Conservation (phyloP, 2,888 invertebrate species). For the Galeruca laticollis region DNA sequence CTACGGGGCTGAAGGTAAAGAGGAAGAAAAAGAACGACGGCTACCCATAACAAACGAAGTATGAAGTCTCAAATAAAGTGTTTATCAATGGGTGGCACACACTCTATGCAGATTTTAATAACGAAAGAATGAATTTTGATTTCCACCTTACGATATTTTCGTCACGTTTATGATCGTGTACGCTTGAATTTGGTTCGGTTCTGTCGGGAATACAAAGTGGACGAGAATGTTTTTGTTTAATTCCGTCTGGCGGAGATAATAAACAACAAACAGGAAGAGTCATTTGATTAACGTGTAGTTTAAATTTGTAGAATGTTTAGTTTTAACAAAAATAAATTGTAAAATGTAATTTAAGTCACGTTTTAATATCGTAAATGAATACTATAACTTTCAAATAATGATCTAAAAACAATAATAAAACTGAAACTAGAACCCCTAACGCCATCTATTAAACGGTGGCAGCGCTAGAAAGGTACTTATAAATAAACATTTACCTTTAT, state of each 20-base stretch:
- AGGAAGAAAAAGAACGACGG: conserved; percentile 41
- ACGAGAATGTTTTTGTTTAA: conserved; percentile 23
- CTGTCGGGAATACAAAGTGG: conserved; percentile 18
- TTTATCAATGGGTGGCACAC: conserved; percentile 59
- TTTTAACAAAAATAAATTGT: too few species aligned
- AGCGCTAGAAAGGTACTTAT: too few species aligned
- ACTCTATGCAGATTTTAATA: conserved; percentile 63
- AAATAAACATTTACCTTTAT: conserved; percentile 55
- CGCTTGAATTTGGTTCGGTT: conserved; percentile 30
- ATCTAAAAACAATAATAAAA: too few species aligned
- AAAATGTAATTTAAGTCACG: too few species aligned
- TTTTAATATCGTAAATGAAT: too few species aligned
- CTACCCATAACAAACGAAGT: conserved; percentile 39
- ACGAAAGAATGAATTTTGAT: conserved; percentile 67
- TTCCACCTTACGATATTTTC: conserved; percentile 58
- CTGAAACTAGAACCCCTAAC: not conserved
- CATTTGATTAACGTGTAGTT: too few species aligned
- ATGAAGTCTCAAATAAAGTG: conserved; percentile 56
- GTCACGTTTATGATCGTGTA: conserved; percentile 59
- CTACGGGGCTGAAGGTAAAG: conserved; percentile 36
- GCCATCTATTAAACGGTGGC: too few species aligned
- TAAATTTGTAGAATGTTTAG: too few species aligned
- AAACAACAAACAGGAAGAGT: too few species aligned
- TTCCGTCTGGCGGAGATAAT: too few species aligned
- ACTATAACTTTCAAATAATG: too few species aligned